These are phyloP conservation scores for Clarias laeviceps DNA, from an alignment of 2,797 vertebrate genomes.

Conservation along the genomic window DNA sequence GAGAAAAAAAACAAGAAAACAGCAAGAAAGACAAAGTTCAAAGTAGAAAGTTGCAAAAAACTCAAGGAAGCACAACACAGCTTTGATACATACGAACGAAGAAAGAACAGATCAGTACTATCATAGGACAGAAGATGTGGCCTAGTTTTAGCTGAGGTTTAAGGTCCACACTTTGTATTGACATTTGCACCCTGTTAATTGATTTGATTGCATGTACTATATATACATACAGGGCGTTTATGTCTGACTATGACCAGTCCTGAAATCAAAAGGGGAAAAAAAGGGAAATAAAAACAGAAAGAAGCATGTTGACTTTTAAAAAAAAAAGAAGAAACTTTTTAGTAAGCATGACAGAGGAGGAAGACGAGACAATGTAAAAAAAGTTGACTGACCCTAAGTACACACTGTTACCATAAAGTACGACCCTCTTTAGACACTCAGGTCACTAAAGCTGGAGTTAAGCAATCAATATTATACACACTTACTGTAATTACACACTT, in stretches of 20 bases:
- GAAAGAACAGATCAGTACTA: neutral
- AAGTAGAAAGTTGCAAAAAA: conserved; percentile 25
- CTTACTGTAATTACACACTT: neutral
- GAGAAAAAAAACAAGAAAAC: conserved; percentile 4
- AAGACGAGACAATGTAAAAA: neutral
- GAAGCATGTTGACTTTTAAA: neutral
- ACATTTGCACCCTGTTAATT: neutral
- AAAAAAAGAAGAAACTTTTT: neutral
- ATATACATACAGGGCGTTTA: neutral
- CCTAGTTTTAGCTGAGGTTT: neutral
- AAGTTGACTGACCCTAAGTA: conserved; percentile 23
- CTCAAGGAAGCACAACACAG: neutral
- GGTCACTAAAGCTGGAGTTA: neutral
- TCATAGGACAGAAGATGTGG: conserved; percentile 15
- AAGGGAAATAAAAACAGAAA: neutral
- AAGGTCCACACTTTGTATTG: neutral
- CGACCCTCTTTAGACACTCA: neutral
- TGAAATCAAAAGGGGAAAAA: neutral
- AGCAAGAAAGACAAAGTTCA: neutral
- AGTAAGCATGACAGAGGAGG: neutral
- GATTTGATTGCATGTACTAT: neutral
- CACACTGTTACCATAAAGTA: neutral
- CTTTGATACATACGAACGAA: conserved; percentile 10
- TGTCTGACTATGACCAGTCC: neutral
- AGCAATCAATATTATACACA: neutral